Conservation (phyloP, 2,797 vertebrate species). For the Fistularia tabacaria region DNA sequence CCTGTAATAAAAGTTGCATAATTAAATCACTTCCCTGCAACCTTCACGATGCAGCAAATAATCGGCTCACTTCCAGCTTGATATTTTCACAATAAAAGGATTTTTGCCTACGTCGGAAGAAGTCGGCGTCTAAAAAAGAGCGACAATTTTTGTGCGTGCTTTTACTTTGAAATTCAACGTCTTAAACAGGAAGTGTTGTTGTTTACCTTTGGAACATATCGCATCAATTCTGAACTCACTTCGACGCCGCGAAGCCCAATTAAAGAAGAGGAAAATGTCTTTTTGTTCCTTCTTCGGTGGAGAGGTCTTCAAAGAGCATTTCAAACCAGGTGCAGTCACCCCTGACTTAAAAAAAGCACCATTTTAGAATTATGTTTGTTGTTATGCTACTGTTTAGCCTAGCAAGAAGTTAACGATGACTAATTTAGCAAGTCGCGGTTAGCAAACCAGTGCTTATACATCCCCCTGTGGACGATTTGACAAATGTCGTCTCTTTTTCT, state of each 20-base stretch:
- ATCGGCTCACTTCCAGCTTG: not conserved
- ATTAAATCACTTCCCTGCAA: too few relatives aligned
- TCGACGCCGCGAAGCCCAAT: not conserved
- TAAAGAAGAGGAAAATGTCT: slow-evolving; percentile 70
- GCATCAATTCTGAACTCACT: not conserved
- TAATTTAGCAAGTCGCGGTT: not conserved
- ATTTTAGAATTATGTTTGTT: not conserved
- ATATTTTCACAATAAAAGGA: too few relatives aligned
- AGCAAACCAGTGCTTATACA: not conserved
- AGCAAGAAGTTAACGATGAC: not conserved
- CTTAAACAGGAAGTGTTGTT: not conserved
- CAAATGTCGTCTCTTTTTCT: too few relatives aligned
- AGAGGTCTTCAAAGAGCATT: slow-evolving; percentile 84
- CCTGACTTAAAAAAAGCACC: not conserved
- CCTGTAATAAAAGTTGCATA: too few relatives aligned
- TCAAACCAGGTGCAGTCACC: slow-evolving; percentile 75
- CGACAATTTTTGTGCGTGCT: too few relatives aligned
- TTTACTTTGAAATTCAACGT: not conserved
- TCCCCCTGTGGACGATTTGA: too few relatives aligned
- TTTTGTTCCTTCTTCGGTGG: slow-evolving; percentile 84
- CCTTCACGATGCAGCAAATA: not conserved
- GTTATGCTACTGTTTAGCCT: not conserved
- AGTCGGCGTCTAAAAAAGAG: too few relatives aligned
- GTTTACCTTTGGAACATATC: not conserved
- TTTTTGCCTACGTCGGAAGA: too few relatives aligned